A percentile compares a stretch with the other conserved stretches of the same genome.
phyloP scores from a whole-genome alignment of 2,797 vertebrate genomes.

The Coranthus polyacanthus region DNA sequence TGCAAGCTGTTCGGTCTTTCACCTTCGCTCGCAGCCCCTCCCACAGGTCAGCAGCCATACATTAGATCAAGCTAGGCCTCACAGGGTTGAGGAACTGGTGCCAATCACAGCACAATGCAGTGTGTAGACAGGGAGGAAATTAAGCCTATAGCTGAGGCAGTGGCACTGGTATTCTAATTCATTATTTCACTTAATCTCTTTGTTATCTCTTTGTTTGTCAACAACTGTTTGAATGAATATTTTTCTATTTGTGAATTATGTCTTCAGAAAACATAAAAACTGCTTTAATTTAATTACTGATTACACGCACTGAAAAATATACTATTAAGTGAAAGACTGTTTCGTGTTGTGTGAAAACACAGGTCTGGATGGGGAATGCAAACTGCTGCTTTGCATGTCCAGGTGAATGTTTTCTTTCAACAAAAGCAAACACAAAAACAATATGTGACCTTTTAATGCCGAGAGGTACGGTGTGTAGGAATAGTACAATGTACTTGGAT shows the following conservation, averaged over 20 bases:
- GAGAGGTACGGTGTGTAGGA: neutral
- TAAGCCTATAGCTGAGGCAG: slow-evolving; percentile 17
- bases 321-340: neutral
- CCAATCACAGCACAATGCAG: slow-evolving; percentile 73
- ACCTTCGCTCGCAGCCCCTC: slow-evolving; percentile 69
- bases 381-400: neutral
- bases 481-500: neutral
- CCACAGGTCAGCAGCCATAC: slow-evolving; percentile 77
- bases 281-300: too few relatives aligned
- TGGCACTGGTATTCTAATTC: slow-evolving; percentile 13
- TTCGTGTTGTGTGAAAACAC: neutral
- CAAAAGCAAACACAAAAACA: neutral
- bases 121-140: slow-evolving; percentile 24
- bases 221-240: too few relatives aligned
- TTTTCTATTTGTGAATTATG: too few relatives aligned
- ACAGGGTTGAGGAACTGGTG: slow-evolving; percentile 63
- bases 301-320: neutral
- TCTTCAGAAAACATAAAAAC: too few relatives aligned
- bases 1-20: slow-evolving; percentile 81
- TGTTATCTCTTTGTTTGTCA: neutral
- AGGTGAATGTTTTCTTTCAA: neutral
- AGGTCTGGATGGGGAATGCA: neutral
- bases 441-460: neutral
- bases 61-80: slow-evolving; percentile 74
- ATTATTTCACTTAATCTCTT: slow-evolving; percentile 3